Evolutionary conservation across 2,797 vertebrate genomes (phyloP), one percentile per base, ranked within the genome.

Genomic region (Siniperca scherzeri): DNA sequence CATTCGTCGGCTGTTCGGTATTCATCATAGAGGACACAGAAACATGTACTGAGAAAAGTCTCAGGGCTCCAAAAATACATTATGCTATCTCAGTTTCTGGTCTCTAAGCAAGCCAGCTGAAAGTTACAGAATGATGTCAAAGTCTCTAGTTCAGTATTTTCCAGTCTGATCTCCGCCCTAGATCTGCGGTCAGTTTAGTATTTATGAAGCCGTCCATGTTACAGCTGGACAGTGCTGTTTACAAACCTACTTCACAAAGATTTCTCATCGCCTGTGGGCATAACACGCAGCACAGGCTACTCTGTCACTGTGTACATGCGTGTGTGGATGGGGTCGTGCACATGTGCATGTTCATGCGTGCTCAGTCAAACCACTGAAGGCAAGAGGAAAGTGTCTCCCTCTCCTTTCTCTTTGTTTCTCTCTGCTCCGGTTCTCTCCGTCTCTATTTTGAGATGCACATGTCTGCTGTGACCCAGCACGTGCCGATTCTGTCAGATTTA

Each of bases 401-500:
- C 69, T 71, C 50, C 46, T 85, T 6, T 56, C 67, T 72, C 66
- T 1, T 83, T 84, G 50, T 74, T 78, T 72, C 42, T 81, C 76
- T 36, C 38, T 76, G 78, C 72, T 88, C 82, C 16, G 36, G 30
- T 88, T 89, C 62, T 66, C 53, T 67, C 70, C 1, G 21, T 80
- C 90, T 88, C 86, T 95, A 93, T 94, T 92, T 92, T 78, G 70
- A 92, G 91, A 89, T 36, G 67, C 92, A 91, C 92, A 89, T 93
- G 93, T 83, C 80, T 60, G 72, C 87, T 27, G 50, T 77, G 87
- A 91, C 88, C 89, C 86, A 59, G 83, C 91, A 92, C 38, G 89
- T 94, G 92, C 78, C 10, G 1, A 81, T 92, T 90, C 86, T 91
- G 86, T 92, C 85, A 88, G 85, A 84, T 89, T 88, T 81, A 83